Conservation (phyloP, 2,113 vertebrate genomes). For the Deroptyus accipitrinus region DNA sequence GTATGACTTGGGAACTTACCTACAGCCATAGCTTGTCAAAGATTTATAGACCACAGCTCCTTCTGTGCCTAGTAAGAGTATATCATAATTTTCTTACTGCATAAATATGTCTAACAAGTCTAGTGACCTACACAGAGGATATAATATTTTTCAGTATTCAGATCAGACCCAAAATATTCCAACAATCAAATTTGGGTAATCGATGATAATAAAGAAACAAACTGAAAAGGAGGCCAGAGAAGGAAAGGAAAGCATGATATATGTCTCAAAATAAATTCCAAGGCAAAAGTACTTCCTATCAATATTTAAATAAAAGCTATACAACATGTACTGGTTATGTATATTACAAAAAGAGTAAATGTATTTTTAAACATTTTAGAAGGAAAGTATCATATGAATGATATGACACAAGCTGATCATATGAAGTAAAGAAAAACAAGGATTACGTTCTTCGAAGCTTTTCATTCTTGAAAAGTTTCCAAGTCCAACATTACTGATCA, state of each 20-base stretch:
- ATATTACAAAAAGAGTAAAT: not conserved
- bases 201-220: not conserved
- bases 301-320: not conserved
- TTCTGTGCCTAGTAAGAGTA: not conserved
- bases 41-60: not conserved
- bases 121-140: not conserved
- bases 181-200: not conserved
- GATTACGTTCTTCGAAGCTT: not conserved
- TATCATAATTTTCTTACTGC: not conserved
- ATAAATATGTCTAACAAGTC: not conserved
- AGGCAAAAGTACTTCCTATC: not conserved
- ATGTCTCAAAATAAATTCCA: not conserved
- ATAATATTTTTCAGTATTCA: not conserved
- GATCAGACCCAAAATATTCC: not conserved
- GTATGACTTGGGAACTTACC: not conserved
- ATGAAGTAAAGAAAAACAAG: not conserved
- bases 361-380: not conserved
- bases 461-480: not conserved
- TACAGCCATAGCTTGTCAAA: not conserved
- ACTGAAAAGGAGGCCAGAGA: not conserved
- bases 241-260: not conserved
- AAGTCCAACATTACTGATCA: not conserved
- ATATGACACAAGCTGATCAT: not conserved
- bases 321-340: not conserved
- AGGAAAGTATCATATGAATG: not conserved